phyloP scores from a whole-genome alignment of 2,888 invertebrate genomes.

The Drosophila macrothrix region DNA sequence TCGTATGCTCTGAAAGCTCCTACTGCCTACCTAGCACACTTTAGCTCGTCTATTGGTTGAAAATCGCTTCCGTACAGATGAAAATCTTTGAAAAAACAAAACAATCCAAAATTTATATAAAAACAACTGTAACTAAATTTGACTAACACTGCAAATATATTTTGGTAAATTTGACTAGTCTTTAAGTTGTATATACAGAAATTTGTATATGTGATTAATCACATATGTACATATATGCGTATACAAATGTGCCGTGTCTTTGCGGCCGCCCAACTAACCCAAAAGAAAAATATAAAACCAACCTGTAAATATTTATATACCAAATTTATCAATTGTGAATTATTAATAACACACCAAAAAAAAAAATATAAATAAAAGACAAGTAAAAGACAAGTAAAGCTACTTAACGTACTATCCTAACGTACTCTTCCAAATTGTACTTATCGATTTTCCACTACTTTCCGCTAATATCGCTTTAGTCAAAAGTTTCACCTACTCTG shows the following conservation, averaged over 20 bases:
- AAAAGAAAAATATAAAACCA: constrained; percentile 36
- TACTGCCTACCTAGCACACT: constrained; percentile 67
- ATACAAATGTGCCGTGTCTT: constrained; percentile 52
- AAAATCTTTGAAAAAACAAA: constrained; percentile 29
- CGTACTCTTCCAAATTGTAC: constrained; percentile 74
- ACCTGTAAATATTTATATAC: constrained; percentile 76
- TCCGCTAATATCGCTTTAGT: constrained; percentile 65
- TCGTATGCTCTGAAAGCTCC: constrained; percentile 59
- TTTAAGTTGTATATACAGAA: constrained; percentile 82
- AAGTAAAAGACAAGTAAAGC: constrained; percentile 43
- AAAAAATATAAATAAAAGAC: constrained; percentile 35
- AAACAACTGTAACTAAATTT: constrained; percentile 81
- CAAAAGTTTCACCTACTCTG: constrained; percentile 47
- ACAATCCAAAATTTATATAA: constrained; percentile 33
- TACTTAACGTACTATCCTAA: constrained; percentile 48
- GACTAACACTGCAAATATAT: constrained; percentile 72
- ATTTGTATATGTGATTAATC: constrained; percentile 71
- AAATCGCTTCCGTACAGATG: constrained; percentile 56
- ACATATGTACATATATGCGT: constrained; percentile 74
- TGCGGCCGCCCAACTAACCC: constrained; percentile 60
- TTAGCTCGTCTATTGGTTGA: constrained; percentile 78
- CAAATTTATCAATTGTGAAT: constrained; percentile 72
- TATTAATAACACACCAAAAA: constrained; percentile 67
- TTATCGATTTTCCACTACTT: constrained; percentile 54
- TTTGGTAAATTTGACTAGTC: constrained; percentile 80